Evolutionary conservation across 2,888 invertebrate species (phyloP), one percentile per base, ranked within the genome.

Genomic region (Trissonchulus latispiculum): DNA sequence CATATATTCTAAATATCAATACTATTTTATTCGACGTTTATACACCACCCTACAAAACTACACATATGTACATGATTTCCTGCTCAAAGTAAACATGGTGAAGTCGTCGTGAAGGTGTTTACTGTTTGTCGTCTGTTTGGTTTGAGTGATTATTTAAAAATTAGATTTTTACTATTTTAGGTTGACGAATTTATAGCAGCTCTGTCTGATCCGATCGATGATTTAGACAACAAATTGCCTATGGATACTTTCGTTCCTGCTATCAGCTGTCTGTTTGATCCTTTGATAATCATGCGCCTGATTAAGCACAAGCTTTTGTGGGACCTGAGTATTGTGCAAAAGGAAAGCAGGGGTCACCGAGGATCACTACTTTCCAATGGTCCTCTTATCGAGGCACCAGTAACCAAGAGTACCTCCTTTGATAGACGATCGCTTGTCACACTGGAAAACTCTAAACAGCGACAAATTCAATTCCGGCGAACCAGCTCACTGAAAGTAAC

Each of bases 301-400:
- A 75, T 81, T 1, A 76, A 82, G 23, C 82, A 82, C 77, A 82
- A 82, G 72, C 73, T 82, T n/a, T 77, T 78, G 0, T 81, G 82
- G 82, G 82, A 82, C 76, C 73, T 82, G 8, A 77, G 78, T 23
- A 37, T 79, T 48, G 80, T 79, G 32, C 70, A 3, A 2, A 61
- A 70, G 32, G 36, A 2, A 3, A 68, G 35, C n/a, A 36, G 70
- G 23, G 48, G 48, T 48, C 48, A 48, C 48, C 48, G 48, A 15
- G 48, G 48, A 48, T 32, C 31, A n/a, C 28, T 61, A 2, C 2
- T 61, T 2, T 28, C 31, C 3, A 61, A 29, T 3, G n/a, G 8
- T 18, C 48, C 48, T 48, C 48, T 48, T 15, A 23, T 48, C 8
- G 48, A 48, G 23, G 23, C 23, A 23, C 48, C 48, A 48, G 18